Base-by-base conservation (phyloP, 2,888 invertebrate genomes). In the Andrena chrysosceles region DNA sequence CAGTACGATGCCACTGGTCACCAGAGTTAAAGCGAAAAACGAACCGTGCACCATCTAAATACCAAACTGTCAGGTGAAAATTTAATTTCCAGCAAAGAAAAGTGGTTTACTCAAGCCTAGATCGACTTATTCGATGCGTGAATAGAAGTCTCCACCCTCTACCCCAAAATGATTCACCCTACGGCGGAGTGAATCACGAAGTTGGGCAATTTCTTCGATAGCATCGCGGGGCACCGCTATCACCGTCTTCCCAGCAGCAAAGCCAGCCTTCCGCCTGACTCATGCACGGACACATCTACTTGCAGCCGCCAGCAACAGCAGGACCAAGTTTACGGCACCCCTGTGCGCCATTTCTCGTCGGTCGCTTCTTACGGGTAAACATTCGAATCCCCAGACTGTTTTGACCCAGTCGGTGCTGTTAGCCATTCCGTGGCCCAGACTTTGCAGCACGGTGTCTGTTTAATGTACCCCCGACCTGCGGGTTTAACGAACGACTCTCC, bases 271-370 rank as follows among this genome's bases (percentile, higher is more conserved):
- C 5, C 10, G 66, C 66, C 64, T 52, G 59, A 77, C 64, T 69
- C 77, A 31, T 64, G 69, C 13, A 13, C n/a, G 42, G 31, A 6
- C 29, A 5, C 10, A 31, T 76, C 59, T 49, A 69, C 64, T 77
- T 26, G 2, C 20, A 2, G 29, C 10, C 10, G n/a, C 48, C 42
- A 49, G 13, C 0, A 59, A 8, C 16, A n/a, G 10, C n/a, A 10
- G 26, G 54, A 13, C 8, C 29, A 23, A 35, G 16, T 69, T 69
- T 29, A 75, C 23, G n/a, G 31, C 48, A 5, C 23, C 10, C 59
- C 2, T 0, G 63, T 5, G 49, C 23, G 13, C 31, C 35, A 23
- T 70, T 23, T 54, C 16, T 26, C 52, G 13, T 23, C 23, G 31
- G 0, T 60, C 10, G 42, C 52, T 52, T 62, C 31, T 13, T 62